Base-by-base conservation (phyloP, 2,888 invertebrate species). In the Drosophila maculinotata region DNA sequence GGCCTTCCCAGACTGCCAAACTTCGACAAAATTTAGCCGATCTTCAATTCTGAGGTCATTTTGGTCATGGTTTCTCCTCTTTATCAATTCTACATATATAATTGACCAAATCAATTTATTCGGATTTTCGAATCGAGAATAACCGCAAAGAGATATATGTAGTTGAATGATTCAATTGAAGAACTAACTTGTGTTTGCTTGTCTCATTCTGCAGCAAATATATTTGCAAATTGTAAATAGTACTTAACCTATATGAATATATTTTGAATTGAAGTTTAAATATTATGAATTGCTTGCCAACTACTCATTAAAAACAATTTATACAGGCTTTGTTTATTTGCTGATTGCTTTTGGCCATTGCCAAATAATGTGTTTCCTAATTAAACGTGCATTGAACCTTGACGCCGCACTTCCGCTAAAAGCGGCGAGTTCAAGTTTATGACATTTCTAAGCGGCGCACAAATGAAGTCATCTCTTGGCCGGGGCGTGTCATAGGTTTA, bases 401-500 rank as follows among this genome's bases (percentile, higher is more conserved):
- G 64, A 62, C 70, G 76, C 10, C 20, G 20, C 35, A 70, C 62
- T 77, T 80, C 80, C 80, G 82, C 58, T 47, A 45, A 12, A 48
- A 12, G 57, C 31, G 12, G 6, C 5, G 69, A 52, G 82, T 82
- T 81, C 84, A 81, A 82, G 82, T 83, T 76, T 77, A 83, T 81
- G 82, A 69, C 79, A 82, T 83, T 80, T 74, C 70, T 79, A 82
- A 66, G 60, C 67, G 59, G 52, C 62, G 49, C 39, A 56, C 69
- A 72, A 80, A 81, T 81, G 63, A 81, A 81, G 79, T 80, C 81
- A 83, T 83, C 79, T 71, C 63, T 49, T 36, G 59, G 38, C 56
- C 42, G 36, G 49, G 80, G 82, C 82, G 80, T 78, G 82, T 52
- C 80, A 49, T 44, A 66, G 57, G 80, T 80, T 80, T 82, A 80